Conservation (phyloP, 1,140 invertebrate species). For the Odontomachus brunneus region DNA sequence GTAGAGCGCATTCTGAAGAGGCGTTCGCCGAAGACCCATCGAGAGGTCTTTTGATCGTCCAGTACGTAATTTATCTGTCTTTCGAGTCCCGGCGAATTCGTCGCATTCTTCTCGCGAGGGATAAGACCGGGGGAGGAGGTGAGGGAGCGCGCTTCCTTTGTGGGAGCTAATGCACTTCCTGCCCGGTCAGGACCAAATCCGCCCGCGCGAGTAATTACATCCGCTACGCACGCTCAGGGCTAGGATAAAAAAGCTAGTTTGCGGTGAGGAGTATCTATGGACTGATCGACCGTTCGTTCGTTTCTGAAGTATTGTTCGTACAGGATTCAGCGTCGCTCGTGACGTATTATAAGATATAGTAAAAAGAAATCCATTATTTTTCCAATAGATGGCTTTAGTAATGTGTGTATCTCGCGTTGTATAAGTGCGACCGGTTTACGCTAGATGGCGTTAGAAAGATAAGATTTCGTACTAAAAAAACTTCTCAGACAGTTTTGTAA, state of each 20-base stretch:
- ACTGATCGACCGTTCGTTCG: not conserved
- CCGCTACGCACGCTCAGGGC: slow-evolving; percentile 10
- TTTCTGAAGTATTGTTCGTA: slow-evolving; percentile 2
- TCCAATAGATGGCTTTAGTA: too few relatives aligned
- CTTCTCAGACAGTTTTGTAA: too few relatives aligned
- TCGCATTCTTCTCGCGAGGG: slow-evolving; percentile 18
- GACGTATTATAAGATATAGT: too few relatives aligned
- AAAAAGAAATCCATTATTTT: too few relatives aligned
- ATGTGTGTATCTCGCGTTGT: too few relatives aligned
- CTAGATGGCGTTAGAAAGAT: too few relatives aligned
- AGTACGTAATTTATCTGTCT: slow-evolving; percentile 48
- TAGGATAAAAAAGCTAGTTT: slow-evolving; percentile 38
- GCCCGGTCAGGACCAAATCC: slow-evolving; percentile 28
- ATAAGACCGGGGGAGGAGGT: not conserved
- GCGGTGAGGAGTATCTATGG: slow-evolving; percentile 36
- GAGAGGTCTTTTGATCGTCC: slow-evolving; percentile 45
- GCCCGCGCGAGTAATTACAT: slow-evolving; percentile 44
- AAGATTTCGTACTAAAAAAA: too few relatives aligned
- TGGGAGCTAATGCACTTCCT: slow-evolving; percentile 46
- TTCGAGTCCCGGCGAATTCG: slow-evolving; percentile 17
- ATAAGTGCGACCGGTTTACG: too few relatives aligned
- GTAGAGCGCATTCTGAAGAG: slow-evolving; percentile 35
- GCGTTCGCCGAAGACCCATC: slow-evolving; percentile 14
- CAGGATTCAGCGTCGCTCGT: slow-evolving; percentile 25
- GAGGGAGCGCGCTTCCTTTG: slow-evolving; percentile 2